phyloP scores from a whole-genome alignment of 2,113 vertebrate genomes.

The Pterophyllum scalare region DNA sequence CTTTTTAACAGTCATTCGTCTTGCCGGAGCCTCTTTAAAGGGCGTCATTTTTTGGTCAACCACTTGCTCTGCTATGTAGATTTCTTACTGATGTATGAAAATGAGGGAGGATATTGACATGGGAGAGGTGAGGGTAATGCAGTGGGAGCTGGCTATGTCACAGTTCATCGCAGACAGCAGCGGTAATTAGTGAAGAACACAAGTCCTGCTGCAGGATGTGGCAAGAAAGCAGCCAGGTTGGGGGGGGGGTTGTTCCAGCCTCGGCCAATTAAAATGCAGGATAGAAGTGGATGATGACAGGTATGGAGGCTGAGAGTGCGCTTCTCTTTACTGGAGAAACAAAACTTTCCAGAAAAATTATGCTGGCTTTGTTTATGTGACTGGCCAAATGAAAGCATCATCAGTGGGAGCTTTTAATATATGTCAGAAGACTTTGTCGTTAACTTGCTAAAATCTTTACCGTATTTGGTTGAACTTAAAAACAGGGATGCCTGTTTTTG shows the following conservation, averaged over 20 bases:
- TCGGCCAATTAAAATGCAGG: slow-evolving; percentile 58
- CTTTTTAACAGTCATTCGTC: slow-evolving; percentile 80
- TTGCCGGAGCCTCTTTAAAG: slow-evolving; percentile 52
- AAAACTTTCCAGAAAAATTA: neutral
- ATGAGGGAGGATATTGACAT: slow-evolving; percentile 57
- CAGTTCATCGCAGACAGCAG: slow-evolving; percentile 65
- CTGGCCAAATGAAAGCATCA: neutral
- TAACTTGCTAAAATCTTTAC: neutral
- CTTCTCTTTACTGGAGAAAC: slow-evolving; percentile 28
- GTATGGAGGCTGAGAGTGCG: slow-evolving; percentile 22
- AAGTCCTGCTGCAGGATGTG: slow-evolving; percentile 45
- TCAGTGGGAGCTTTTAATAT: neutral
- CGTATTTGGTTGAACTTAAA: neutral
- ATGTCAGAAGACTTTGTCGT: neutral
- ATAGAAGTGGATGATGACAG: slow-evolving; percentile 37
- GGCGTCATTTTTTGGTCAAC: slow-evolving; percentile 48
- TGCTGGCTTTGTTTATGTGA: neutral
- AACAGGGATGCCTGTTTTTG: neutral
- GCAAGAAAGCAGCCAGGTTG: slow-evolving; percentile 52
- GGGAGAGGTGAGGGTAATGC: slow-evolving; percentile 47
- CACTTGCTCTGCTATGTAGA: slow-evolving; percentile 16
- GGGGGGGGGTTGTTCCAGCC: slow-evolving; percentile 42
- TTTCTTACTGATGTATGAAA: slow-evolving; percentile 58
- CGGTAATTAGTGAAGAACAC: slow-evolving; percentile 72
- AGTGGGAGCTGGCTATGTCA: slow-evolving; percentile 37